Evolutionary conservation across 1,140 invertebrate genomes (phyloP).

Genomic region (Cydia fagiglandana): DNA sequence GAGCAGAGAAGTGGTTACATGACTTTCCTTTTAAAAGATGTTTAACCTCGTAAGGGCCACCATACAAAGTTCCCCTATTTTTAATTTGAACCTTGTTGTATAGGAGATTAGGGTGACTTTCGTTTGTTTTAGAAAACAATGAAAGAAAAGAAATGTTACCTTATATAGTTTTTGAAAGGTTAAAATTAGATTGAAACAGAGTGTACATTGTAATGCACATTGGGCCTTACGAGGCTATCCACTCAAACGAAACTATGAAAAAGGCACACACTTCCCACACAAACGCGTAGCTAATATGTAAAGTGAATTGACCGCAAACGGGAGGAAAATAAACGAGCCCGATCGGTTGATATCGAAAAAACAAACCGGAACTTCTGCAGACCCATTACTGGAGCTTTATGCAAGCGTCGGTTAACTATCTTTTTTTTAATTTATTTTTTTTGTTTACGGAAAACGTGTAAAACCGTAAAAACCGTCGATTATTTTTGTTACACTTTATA

Average conservation of each 20-base stretch:
- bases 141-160: no score
- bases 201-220: no score
- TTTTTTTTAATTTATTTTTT: not conserved
- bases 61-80: no score
- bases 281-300: not conserved
- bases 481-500: no score
- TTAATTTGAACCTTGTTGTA: no score
- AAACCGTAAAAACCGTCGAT: no score
- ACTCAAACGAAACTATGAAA: not conserved
- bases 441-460: not conserved
- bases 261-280: not conserved
- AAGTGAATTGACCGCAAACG: slow-evolving; percentile 13
- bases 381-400: slow-evolving; percentile 11
- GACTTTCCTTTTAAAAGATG: not conserved
- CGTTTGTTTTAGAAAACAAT: no score
- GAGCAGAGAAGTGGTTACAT: not conserved
- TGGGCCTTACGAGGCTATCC: no score
- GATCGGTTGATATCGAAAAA: slow-evolving; percentile 1
- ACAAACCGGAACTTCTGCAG: not conserved
- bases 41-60: no score
- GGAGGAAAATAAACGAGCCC: slow-evolving; percentile 9
- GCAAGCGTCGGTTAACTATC: not conserved
- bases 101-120: no score
- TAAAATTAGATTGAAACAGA: no score
- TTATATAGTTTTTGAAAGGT: no score